Evolutionary conservation across 2,797 vertebrate genomes (phyloP), one percentile per base, ranked within the genome.

Genomic region (Pseudochromis fuscus): DNA sequence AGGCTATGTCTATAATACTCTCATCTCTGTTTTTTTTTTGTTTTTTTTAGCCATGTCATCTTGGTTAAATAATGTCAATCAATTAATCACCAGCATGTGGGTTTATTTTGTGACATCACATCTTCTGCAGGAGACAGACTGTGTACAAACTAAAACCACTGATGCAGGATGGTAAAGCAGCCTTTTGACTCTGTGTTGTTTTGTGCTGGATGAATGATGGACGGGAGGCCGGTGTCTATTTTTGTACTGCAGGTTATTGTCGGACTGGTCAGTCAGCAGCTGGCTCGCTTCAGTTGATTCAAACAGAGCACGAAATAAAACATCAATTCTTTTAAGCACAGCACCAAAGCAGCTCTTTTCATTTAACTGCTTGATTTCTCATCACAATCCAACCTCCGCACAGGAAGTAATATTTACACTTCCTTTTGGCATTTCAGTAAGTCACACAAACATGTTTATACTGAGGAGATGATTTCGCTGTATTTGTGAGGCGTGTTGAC

Each of bases 1-100:
- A 58, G 95, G 33, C 33, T 50, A 16, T 25, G 31, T 11, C 12
- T 31, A 9, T 4, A 31, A 9, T 4, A 7, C 4, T 5, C 10
- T n/a, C n/a, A n/a, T n/a, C n/a, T n/a, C n/a, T n/a, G n/a, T n/a
- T n/a, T n/a, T n/a, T n/a, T n/a, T n/a, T n/a, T n/a, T n/a, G n/a
- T n/a, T n/a, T n/a, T n/a, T n/a, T n/a, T n/a, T n/a, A n/a, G n/a
- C n/a, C n/a, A n/a, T n/a, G n/a, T n/a, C n/a, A n/a, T n/a, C n/a
- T n/a, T n/a, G n/a, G n/a, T n/a, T n/a, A n/a, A 37, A 4, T 15
- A 0, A 37, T 24, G 13, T 4, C 12, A 24, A 12, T 24, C 12
- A 25, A 7, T 25, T 16, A 10, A 24, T 12, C 4, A 23, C 21
- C 6, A 4, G 4, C 35, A 16, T 15, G 10, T 48, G 45, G 40